Conservation (phyloP, 2,113 vertebrate genomes). For the Damaliscus lunatus region DNA sequence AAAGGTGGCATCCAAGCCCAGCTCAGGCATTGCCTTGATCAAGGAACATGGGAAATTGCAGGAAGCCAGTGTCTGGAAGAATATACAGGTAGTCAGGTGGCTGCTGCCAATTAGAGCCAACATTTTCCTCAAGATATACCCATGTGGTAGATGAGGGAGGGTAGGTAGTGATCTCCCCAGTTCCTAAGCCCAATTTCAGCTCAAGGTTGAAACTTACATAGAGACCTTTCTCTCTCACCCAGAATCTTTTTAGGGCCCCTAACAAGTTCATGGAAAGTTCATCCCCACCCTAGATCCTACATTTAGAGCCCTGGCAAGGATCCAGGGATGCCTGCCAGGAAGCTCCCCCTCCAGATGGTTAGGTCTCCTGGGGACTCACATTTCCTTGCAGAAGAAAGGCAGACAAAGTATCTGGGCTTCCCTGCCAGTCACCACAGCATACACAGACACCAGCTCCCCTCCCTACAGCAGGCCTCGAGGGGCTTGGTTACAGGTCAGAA, state of each 20-base stretch:
- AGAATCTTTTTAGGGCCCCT: background rate
- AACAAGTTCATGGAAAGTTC: background rate
- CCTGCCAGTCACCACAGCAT: background rate
- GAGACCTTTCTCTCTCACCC: background rate
- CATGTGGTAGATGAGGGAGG: background rate
- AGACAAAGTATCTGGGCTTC: background rate
- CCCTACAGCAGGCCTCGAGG: background rate
- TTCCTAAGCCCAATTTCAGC: background rate
- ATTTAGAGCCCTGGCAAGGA: background rate
- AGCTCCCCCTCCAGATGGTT: background rate
- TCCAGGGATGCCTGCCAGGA: background rate
- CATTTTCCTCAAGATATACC: background rate
- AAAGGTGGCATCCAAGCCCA: background rate
- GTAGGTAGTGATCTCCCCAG: too few relatives aligned
- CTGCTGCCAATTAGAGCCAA: background rate
- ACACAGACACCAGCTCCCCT: background rate
- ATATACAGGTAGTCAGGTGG: background rate
- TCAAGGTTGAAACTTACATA: background rate
- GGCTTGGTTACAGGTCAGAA: background rate
- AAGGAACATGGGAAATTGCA: background rate
- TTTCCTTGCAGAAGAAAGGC: conserved; percentile 32
- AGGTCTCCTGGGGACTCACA: background rate
- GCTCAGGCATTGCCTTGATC: background rate
- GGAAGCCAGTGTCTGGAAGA: background rate
- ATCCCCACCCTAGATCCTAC: background rate